Conservation (phyloP, 2,113 vertebrate species). For the Dunckerocampus dactyliophorus region DNA sequence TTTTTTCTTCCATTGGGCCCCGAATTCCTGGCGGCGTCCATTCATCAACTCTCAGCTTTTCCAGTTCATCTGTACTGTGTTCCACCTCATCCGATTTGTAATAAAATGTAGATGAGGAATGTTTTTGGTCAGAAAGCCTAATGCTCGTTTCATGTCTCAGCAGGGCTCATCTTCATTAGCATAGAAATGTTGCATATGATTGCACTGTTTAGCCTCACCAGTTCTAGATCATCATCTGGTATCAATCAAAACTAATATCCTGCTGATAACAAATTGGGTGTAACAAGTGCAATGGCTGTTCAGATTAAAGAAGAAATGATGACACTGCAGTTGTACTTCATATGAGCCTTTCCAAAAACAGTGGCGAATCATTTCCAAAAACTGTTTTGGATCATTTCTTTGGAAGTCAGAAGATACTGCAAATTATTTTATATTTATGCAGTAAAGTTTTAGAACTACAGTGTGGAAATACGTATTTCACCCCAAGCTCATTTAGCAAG, state of each 20-base stretch:
- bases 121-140: slow-evolving; percentile 1
- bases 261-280: background rate
- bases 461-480: too few species aligned
- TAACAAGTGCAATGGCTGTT: too few species aligned
- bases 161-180: slow-evolving; percentile 31
- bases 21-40: slow-evolving; percentile 1
- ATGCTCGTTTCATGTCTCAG: slow-evolving; percentile 19
- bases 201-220: slow-evolving; percentile 16
- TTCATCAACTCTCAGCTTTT: slow-evolving; percentile 49
- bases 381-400: too few species aligned
- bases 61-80: slow-evolving; percentile 20
- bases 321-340: too few species aligned
- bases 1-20: too few species aligned
- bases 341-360: too few species aligned
- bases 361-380: too few species aligned
- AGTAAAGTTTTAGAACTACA: too few species aligned
- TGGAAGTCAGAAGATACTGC: too few species aligned
- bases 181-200: slow-evolving; percentile 4
- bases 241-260: background rate
- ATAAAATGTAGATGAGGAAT: slow-evolving; percentile 50
- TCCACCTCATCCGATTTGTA: slow-evolving; percentile 56
- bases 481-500: too few species aligned
- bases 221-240: slow-evolving; percentile 12
- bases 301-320: too few species aligned
- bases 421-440: too few species aligned